phyloP scores from a whole-genome alignment of 2,797 vertebrate genomes.

The Propithecus deckenii region DNA sequence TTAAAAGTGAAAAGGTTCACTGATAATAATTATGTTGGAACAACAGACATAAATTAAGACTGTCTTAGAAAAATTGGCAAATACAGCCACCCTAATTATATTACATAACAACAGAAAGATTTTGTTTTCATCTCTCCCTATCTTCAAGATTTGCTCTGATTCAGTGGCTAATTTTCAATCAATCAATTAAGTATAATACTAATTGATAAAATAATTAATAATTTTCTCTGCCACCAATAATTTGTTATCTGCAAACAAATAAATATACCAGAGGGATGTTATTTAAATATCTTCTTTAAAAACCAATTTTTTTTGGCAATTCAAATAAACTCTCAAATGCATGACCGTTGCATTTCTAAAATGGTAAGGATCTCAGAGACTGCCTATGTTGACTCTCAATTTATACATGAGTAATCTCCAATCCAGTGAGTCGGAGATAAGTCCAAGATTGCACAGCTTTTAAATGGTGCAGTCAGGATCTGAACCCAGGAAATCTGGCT shows the following conservation, averaged over 20 bases:
- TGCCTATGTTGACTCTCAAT: not conserved
- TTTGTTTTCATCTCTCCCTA: not conserved
- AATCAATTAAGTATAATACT: not conserved
- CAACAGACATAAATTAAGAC: slow-evolving; percentile 36
- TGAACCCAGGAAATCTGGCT: not conserved
- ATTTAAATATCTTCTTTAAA: not conserved
- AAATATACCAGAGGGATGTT: not conserved
- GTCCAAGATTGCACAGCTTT: not conserved
- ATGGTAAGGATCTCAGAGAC: not conserved
- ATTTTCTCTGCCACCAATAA: not conserved
- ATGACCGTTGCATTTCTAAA: not conserved
- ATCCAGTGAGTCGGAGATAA: not conserved
- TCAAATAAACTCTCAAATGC: not conserved
- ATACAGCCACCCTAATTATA: not conserved
- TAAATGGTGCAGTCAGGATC: not conserved
- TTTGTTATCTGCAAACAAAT: not conserved
- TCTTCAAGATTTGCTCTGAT: not conserved
- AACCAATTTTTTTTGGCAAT: not conserved
- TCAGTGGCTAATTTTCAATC: not conserved
- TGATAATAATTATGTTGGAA: not conserved
- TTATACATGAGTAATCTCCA: not conserved
- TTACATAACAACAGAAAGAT: not conserved
- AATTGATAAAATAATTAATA: slow-evolving; percentile 43
- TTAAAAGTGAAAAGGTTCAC: slow-evolving; percentile 47
- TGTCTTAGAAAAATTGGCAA: slow-evolving; percentile 14